A percentile compares a stretch with the other conserved stretches of the same genome.
Conservation (phyloP, 2,888 invertebrate species). For the Watsonalla binaria region DNA sequence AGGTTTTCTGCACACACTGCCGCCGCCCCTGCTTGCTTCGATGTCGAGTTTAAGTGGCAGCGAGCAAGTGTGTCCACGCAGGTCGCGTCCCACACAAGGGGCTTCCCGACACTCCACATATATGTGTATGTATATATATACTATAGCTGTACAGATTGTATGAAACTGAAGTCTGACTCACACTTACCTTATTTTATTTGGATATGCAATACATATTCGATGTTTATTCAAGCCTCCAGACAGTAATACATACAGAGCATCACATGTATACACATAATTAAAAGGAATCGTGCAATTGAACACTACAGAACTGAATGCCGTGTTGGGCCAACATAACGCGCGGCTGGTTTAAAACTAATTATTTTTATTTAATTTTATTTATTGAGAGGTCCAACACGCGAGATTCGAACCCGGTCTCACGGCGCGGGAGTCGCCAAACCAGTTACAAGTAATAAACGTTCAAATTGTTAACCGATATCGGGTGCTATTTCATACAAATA, state of each 20-base stretch:
- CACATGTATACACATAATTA: constrained; percentile 50
- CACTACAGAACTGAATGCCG: constrained; percentile 48
- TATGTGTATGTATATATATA: too few relatives aligned
- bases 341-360: constrained; percentile 52
- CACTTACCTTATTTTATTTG: too few relatives aligned
- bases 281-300: constrained; percentile 55
- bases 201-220: too few relatives aligned
- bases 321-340: constrained; percentile 53
- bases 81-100: too few relatives aligned
- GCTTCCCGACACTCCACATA: too few relatives aligned
- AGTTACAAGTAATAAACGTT: constrained; percentile 41
- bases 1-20: too few relatives aligned
- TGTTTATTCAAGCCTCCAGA: not conserved
- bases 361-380: constrained; percentile 72
- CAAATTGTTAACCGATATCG: constrained; percentile 12
- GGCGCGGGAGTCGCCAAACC: constrained; percentile 51
- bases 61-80: too few relatives aligned
- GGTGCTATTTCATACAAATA: not conserved
- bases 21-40: too few relatives aligned
- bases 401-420: constrained; percentile 40
- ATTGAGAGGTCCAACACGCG: constrained; percentile 54
- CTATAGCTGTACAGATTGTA: too few relatives aligned
- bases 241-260: constrained; percentile 22
- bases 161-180: too few relatives aligned
- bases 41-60: too few relatives aligned